Base-by-base conservation (phyloP, 2,113 vertebrate genomes). In the Lanius collurio region DNA sequence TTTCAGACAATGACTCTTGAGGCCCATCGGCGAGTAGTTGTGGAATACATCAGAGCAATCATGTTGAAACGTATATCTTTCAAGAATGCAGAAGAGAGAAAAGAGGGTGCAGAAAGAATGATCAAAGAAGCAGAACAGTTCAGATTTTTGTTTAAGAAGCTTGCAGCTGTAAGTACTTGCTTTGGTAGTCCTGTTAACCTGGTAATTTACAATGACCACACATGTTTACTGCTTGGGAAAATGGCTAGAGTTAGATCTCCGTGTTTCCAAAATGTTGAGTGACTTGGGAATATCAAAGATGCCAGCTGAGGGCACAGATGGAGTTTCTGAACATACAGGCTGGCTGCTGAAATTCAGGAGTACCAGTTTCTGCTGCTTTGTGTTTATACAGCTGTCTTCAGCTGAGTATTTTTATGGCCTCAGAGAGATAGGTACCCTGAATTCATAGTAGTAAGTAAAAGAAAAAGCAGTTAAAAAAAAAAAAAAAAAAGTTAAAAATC, bases 11-110 rank as follows among this genome's bases (percentile, higher is more conserved):
- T 99, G 99, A 99, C 98, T 0, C 65, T 97, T 0, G 98, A 99
- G 92, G 99, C 99, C 7, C 98, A 99, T 79, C 98, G 99, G 50
- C 98, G 99, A 10, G 99, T 99, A 65, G 99, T 99, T 90, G 98
- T 99, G 47, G 99, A 99, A 87, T 99, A 99, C 97, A 98, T 99
- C 64, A 98, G 99, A 92, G 99, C 99, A 1, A 98, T 99, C 90
- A 99, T 99, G 98, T 98, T 99, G 91, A 99, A 99, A 95, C 99
- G 99, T 42, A 99, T 99, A 83, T 98, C 98, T 44, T 99, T 99
- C 95, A 99, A 98, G 69, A 99, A 98, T 4, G 98, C 99, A 1
- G 99, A 99, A 11, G 99, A 99, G 96, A 98, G 99, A 94, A 99
- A 98, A 93, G 99, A 99, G 28, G 99, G 99, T 9, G 99, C 99